phyloP scores from a whole-genome alignment of 1,140 invertebrate genomes.

The Paralvinella palmiformis region DNA sequence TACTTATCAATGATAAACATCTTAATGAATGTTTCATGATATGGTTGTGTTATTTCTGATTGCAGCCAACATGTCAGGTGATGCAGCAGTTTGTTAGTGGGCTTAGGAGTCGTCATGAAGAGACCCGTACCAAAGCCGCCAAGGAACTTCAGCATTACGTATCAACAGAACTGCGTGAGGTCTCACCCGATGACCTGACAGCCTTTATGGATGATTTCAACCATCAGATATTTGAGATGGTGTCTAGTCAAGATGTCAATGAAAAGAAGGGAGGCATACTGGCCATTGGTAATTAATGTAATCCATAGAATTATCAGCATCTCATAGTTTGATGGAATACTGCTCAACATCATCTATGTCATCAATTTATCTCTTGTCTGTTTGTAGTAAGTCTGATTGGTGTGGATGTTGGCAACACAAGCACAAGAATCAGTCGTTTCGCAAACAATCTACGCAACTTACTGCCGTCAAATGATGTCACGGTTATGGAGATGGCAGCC shows the following conservation, averaged over 20 bases:
- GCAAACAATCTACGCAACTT: conserved; percentile 87
- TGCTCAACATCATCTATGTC: conserved; percentile 1
- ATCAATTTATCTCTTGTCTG: conserved; percentile 26
- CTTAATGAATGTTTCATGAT: too few species aligned
- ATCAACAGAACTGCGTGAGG: conserved; percentile 84
- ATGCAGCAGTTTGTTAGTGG: conserved; percentile 66
- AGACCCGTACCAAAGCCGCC: conserved; percentile 74
- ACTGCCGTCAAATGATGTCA: conserved; percentile 80
- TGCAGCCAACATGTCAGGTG: background rate
- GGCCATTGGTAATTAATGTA: conserved; percentile 81
- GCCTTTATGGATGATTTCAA: conserved; percentile 92
- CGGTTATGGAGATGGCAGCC: conserved; percentile 92
- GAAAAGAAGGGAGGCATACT: conserved; percentile 93
- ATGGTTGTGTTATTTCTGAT: background rate
- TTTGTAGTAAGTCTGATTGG: conserved; percentile 78
- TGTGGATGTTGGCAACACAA: conserved; percentile 86
- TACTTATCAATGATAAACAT: too few species aligned
- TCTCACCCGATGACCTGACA: conserved; percentile 76
- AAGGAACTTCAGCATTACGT: conserved; percentile 84
- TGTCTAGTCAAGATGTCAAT: conserved; percentile 82
- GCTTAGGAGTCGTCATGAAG: conserved; percentile 81
- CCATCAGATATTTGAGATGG: conserved; percentile 93
- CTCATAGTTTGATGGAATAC: too few species aligned
- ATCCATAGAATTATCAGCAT: too few species aligned
- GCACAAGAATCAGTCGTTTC: conserved; percentile 82